Percentiles rank a stretch among this genome's conserved stretches.
Conservation (phyloP, 2,113 vertebrate genomes). For the Sitta europaea region DNA sequence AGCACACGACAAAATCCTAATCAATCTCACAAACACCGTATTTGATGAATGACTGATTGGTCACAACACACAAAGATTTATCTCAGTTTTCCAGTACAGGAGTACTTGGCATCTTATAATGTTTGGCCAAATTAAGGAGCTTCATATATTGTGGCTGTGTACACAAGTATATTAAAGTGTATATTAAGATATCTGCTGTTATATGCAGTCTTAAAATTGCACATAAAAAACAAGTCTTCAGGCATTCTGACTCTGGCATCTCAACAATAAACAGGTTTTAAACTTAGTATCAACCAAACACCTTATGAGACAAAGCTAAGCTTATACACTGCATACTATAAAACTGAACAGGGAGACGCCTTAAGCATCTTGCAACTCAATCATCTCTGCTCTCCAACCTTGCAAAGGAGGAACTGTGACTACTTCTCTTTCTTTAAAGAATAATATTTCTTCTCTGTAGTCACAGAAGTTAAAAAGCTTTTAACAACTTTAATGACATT, state of each 20-base stretch:
- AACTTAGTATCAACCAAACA: not conserved
- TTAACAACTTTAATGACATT: not conserved
- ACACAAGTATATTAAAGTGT: not conserved
- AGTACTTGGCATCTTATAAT: not conserved
- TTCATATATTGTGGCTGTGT: not conserved
- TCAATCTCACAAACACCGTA: not conserved
- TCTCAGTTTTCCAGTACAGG: not conserved
- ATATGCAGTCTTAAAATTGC: not conserved
- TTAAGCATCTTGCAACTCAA: not conserved
- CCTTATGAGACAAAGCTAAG: not conserved
- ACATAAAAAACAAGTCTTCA: not conserved
- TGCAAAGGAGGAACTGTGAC: not conserved
- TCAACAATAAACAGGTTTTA: not conserved
- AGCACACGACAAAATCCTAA: not conserved
- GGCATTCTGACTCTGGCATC: not conserved
- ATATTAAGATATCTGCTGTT: not conserved
- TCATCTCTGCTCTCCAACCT: not conserved
- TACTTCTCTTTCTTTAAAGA: not conserved
- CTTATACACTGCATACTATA: not conserved
- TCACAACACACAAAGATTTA: not conserved
- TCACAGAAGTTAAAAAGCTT: not conserved
- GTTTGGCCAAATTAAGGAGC: not conserved
- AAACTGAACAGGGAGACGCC: not conserved
- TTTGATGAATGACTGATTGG: not conserved
- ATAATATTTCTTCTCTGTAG: not conserved